Evolutionary conservation across 2,888 invertebrate genomes (phyloP).

Genomic region (Anorthoa munda): DNA sequence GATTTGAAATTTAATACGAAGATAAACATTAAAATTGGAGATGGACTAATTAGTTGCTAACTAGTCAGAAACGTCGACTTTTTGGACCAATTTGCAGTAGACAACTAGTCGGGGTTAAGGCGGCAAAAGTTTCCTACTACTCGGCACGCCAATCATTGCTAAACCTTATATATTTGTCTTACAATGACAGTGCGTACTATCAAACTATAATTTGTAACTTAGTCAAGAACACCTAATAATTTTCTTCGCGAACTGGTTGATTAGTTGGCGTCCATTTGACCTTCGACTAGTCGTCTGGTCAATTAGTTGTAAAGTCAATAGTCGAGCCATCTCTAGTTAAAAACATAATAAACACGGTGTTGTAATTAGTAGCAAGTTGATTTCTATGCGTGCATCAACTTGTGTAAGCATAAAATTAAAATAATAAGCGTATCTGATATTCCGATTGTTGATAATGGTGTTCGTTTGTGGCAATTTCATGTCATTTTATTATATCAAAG

Average conservation of each 20-base stretch:
- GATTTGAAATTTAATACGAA: slow-evolving; percentile 41
- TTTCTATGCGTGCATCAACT: slow-evolving; percentile 19
- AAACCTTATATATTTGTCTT: too few relatives aligned
- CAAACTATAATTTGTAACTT: background rate
- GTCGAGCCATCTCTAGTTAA: slow-evolving; percentile 10
- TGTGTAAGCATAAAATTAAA: slow-evolving; percentile 31
- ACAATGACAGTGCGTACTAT: background rate
- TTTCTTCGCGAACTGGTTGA: background rate
- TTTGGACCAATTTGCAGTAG: background rate
- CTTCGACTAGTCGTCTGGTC: background rate
- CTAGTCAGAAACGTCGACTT: background rate
- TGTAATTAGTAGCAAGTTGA: slow-evolving; percentile 32
- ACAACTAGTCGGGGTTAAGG: background rate
- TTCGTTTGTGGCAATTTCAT: slow-evolving; percentile 5
- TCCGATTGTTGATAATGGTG: slow-evolving; percentile 16
- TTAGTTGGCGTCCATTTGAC: background rate
- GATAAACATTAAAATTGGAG: slow-evolving; percentile 25
- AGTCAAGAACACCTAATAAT: background rate
- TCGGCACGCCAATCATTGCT: background rate
- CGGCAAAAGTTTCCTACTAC: background rate
- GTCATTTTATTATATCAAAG: slow-evolving; percentile 8
- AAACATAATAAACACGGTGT: slow-evolving; percentile 41
- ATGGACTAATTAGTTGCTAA: background rate
- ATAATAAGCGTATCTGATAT: slow-evolving; percentile 11
- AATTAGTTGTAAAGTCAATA: background rate